These are phyloP conservation scores for Pachliopta kotzebuea DNA, from an alignment of 2,888 invertebrate genomes.

Conservation along the genomic window DNA sequence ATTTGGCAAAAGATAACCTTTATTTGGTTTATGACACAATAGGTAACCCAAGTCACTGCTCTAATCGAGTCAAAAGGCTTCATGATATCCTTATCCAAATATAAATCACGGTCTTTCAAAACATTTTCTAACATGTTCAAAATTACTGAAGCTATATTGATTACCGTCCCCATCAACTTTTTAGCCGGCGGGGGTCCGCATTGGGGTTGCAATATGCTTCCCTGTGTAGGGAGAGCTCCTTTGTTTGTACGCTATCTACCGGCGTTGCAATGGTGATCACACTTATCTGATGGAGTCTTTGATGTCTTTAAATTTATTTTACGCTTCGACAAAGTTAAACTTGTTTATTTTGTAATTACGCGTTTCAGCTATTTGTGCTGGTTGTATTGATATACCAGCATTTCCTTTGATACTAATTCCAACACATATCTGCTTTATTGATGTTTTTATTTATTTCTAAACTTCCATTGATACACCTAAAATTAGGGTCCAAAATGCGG, in stretches of 20 bases:
- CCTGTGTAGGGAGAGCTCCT: constrained; percentile 36
- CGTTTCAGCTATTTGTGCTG: too few species aligned
- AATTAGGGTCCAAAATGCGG: too few species aligned
- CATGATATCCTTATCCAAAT: constrained; percentile 6
- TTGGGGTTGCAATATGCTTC: constrained; percentile 45
- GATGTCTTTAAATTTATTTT: constrained; percentile 31
- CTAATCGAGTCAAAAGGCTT: constrained; percentile 27
- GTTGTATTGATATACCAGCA: too few species aligned
- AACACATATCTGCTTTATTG: too few species aligned
- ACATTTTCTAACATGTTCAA: constrained; percentile 56
- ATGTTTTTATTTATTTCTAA: too few species aligned
- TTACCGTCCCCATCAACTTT: constrained; percentile 51
- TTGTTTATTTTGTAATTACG: neutral
- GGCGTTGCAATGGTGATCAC: constrained; percentile 29
- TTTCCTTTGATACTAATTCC: too few species aligned
- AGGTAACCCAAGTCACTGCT: neutral
- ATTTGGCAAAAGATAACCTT: neutral
- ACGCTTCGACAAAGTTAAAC: constrained; percentile 1
- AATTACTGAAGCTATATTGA: constrained; percentile 72
- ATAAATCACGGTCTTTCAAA: constrained; percentile 16
- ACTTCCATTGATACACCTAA: too few species aligned
- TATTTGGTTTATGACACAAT: constrained; percentile 1
- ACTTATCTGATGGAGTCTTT: constrained; percentile 31
- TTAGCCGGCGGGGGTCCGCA: constrained; percentile 45
- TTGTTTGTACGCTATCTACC: constrained; percentile 31